Evolutionary conservation across 1,140 invertebrate species (phyloP).

Genomic region (Nilaparvata lugens): DNA sequence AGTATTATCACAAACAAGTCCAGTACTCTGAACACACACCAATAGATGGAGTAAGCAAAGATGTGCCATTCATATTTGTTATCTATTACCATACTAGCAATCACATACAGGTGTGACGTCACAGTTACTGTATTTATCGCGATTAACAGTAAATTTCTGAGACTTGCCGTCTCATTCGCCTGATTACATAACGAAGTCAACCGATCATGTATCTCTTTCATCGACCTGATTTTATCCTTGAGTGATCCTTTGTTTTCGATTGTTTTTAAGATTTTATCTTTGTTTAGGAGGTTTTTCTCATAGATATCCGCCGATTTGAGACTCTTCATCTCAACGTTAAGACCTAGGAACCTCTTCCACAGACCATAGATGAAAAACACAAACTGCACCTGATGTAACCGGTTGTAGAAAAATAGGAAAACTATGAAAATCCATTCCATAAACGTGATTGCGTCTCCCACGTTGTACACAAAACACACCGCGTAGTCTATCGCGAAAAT

Average conservation of each 20-base stretch:
- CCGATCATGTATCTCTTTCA: neutral
- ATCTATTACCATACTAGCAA: neutral
- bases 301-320: neutral
- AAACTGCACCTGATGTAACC: neutral
- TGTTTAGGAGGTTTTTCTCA: neutral
- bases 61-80: constrained; percentile 1
- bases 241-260: neutral
- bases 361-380: neutral
- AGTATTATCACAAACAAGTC: neutral
- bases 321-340: neutral
- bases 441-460: neutral
- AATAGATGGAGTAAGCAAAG: neutral
- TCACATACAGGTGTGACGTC: neutral
- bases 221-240: neutral
- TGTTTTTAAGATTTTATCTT: neutral
- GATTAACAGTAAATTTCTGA: neutral
- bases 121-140: neutral
- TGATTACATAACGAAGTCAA: neutral
- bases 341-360: neutral
- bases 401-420: neutral
- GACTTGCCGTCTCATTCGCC: neutral
- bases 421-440: neutral
- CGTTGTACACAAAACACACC: neutral
- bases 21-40: neutral
- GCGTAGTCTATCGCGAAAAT: neutral